Evolutionary conservation across 2,797 vertebrate species (phyloP).

Genomic region (Notoglanidium macrostoma): DNA sequence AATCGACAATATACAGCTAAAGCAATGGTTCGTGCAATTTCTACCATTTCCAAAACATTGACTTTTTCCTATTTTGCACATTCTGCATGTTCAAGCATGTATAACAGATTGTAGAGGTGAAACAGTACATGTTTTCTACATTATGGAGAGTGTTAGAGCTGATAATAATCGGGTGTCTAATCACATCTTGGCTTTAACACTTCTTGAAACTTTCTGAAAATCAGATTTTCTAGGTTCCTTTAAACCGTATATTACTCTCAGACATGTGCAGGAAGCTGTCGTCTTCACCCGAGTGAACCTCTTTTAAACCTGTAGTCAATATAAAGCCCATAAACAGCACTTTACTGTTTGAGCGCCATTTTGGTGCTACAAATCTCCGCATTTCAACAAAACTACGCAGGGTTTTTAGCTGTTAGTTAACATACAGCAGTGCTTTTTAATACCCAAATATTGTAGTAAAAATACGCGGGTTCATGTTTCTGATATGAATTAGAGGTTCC

Average conservation of each 20-base stretch:
- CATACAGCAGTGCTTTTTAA: not conserved
- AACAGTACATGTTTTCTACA: not conserved
- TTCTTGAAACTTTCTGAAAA: not conserved
- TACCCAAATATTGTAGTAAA: not conserved
- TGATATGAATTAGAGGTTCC: not conserved
- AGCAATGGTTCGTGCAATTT: not conserved
- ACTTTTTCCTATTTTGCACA: not conserved
- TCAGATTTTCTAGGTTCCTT: not conserved
- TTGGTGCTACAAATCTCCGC: not conserved
- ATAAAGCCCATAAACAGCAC: not conserved
- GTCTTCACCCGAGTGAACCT: not conserved
- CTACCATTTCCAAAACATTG: not conserved
- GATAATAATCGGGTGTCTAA: not conserved
- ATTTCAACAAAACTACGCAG: not conserved
- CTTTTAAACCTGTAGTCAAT: not conserved
- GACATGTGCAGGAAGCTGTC: not conserved
- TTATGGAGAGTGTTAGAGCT: not conserved
- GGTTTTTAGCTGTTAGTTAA: too few species aligned
- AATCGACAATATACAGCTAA: not conserved
- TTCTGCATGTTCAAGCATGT: not conserved
- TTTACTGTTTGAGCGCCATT: slow-evolving; percentile 24
- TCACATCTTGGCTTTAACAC: not conserved
- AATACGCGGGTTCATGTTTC: not conserved
- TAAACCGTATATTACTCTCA: not conserved
- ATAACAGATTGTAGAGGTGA: not conserved